Conservation (phyloP, 1,140 invertebrate genomes). For the Harpegnathos saltator region DNA sequence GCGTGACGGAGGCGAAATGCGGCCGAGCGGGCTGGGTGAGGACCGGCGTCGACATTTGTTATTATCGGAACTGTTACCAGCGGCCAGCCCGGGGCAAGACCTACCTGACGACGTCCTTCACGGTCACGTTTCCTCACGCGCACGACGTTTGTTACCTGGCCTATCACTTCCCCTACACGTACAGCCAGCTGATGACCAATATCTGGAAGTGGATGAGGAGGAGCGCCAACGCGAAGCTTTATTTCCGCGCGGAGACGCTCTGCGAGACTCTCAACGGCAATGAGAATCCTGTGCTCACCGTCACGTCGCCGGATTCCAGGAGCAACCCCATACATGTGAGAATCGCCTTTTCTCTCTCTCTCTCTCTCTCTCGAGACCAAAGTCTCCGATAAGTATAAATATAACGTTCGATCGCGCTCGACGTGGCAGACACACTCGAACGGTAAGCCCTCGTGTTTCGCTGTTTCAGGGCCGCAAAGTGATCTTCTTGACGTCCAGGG, state of each 20-base stretch:
- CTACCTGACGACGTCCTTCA: conserved; percentile 94
- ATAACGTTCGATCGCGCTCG: no score
- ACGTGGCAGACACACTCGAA: no score
- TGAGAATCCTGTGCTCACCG: conserved; percentile 92
- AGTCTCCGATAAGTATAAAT: no score
- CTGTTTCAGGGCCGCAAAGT: conserved; percentile 88
- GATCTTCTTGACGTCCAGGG: conserved; percentile 92
- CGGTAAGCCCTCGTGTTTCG: no score
- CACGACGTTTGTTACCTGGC: conserved; percentile 95
- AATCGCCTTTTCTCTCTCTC: no score
- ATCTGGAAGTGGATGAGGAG: conserved; percentile 88
- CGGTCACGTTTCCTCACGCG: conserved; percentile 91
- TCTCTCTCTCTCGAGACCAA: no score
- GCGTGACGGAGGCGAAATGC: conserved; percentile 90
- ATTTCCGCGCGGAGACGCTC: conserved; percentile 89
- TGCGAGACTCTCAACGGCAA: conserved; percentile 92
- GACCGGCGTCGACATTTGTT: conserved; percentile 92
- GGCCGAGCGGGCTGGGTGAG: conserved; percentile 91
- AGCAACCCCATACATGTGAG: conserved; percentile 87
- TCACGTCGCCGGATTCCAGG: conserved; percentile 89
- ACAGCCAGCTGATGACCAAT: conserved; percentile 91
- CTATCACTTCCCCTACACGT: conserved; percentile 97
- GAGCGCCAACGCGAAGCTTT: conserved; percentile 79
- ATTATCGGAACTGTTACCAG: conserved; percentile 91
- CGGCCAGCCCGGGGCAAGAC: conserved; percentile 87